These are phyloP conservation scores for Puntigrus tetrazona DNA, from an alignment of 2,113 vertebrate genomes.

Conservation along the genomic window DNA sequence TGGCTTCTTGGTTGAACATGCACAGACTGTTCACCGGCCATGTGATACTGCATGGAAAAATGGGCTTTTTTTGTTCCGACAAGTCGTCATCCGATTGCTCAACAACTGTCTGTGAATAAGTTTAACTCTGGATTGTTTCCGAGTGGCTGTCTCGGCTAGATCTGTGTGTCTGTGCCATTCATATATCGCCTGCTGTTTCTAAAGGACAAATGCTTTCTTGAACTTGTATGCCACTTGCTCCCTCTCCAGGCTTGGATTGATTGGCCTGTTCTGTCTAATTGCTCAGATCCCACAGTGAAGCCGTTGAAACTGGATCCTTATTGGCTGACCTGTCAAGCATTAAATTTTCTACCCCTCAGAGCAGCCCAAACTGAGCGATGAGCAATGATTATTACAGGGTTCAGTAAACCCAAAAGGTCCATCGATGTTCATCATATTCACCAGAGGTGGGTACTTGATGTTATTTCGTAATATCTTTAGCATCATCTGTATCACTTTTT, in stretches of 20 bases:
- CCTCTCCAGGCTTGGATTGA: background rate
- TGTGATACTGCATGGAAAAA: background rate
- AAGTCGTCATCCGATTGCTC: background rate
- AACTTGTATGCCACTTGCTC: background rate
- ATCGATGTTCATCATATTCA: constrained; percentile 1
- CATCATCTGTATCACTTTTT: constrained; percentile 1
- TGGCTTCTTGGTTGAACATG: background rate
- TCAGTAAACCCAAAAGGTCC: constrained; percentile 14
- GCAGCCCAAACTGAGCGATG: constrained; percentile 38
- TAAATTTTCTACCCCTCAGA: background rate
- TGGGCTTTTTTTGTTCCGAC: background rate
- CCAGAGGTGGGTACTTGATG: constrained; percentile 5
- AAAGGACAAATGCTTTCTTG: background rate
- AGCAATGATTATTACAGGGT: constrained; percentile 38
- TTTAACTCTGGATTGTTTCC: background rate
- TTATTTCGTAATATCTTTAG: constrained; percentile 8
- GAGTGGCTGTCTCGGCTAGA: background rate
- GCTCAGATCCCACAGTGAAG: constrained; percentile 20
- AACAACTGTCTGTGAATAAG: background rate
- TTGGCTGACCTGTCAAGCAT: constrained; percentile 31
- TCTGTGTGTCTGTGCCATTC: background rate
- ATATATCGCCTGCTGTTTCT: background rate
- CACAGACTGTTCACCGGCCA: background rate
- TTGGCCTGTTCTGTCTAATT: constrained; percentile 13
- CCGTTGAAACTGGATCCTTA: background rate